Evolutionary conservation across 2,113 vertebrate genomes (phyloP), one percentile per base, ranked within the genome.

Genomic region (Hydrochoerus hydrochaeris): DNA sequence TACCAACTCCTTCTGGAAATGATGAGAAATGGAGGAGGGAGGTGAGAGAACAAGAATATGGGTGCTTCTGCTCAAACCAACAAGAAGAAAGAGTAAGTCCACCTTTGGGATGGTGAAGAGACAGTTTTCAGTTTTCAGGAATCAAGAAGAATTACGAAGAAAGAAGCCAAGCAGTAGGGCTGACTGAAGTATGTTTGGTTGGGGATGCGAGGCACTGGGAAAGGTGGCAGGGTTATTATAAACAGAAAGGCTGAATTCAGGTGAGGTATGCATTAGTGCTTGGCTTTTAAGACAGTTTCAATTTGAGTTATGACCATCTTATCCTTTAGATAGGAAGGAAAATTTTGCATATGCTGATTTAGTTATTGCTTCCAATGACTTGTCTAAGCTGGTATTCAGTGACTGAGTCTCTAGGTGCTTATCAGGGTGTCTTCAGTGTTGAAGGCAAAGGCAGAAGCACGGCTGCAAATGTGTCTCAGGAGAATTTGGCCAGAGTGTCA

Each of bases 1-100:
- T 41, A 12, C 22, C 17, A 88, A 60, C 7, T 78, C 32, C 35
- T 82, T 83, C 65, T 94, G 85, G 52, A 97, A 92, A 81, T 85
- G 62, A 46, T 28, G 7, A 60, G 28, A 49, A 16, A 58, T 38
- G 35, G 28, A 10, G n/a, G 24, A 63, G 1, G 32, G 46, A 12
- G 32, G 49, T 60, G 30, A 86, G 19, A 12, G 52, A 65, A 28
- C 14, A 49, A 30, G 44, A 65, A 73, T 28, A 85, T 17, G 20
- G 17, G 24, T 30, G 16, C 35, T 90, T 69, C 82, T 62, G 44
- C 65, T 78, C 7, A 82, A 88, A 95, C 16, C 52, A 65, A 44
- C 75, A 49, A 67, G 7, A 88, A 22, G 11, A 88, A 91, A 52
- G 35, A 49, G 26, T 71, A 82, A 94, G 30, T 63, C 0, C 3